phyloP scores from a whole-genome alignment of 2,888 invertebrate species.

The Synergus itoensis region DNA sequence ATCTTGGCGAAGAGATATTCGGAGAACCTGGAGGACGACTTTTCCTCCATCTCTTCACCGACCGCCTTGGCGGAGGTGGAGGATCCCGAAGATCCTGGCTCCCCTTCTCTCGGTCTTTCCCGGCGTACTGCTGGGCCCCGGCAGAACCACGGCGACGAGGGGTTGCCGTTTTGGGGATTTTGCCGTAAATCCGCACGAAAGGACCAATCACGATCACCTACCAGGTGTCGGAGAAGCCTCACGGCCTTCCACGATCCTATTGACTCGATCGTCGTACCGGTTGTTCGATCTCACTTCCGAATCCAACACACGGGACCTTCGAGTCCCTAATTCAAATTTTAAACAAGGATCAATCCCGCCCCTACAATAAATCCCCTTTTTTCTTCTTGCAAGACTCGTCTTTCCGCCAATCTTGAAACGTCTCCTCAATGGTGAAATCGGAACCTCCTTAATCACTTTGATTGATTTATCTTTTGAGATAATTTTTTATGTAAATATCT shows the following conservation, averaged over 20 bases:
- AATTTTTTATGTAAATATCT: background rate
- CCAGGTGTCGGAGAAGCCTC: constrained; percentile 70
- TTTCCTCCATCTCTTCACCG: constrained; percentile 75
- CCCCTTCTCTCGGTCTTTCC: constrained; percentile 74
- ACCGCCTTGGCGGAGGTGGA: constrained; percentile 63
- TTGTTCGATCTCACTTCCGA: constrained; percentile 52
- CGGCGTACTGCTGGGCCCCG: constrained; percentile 76
- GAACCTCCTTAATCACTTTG: background rate
- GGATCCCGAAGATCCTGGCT: constrained; percentile 66
- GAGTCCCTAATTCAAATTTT: constrained; percentile 47
- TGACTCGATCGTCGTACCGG: constrained; percentile 72
- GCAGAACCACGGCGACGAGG: constrained; percentile 76
- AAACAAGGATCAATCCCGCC: background rate
- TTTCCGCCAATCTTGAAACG: background rate
- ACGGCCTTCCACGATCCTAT: constrained; percentile 69
- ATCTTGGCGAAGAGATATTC: constrained; percentile 90
- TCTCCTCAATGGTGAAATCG: background rate
- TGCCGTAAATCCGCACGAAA: constrained; percentile 75
- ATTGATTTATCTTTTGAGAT: background rate
- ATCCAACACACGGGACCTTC: constrained; percentile 50
- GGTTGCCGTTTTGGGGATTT: constrained; percentile 78
- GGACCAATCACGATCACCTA: constrained; percentile 73
- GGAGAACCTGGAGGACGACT: constrained; percentile 81
- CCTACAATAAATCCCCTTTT: background rate
- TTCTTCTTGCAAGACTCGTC: background rate